Conservation (phyloP, 2,888 invertebrate genomes). For the Strigamia transsilvanica region DNA sequence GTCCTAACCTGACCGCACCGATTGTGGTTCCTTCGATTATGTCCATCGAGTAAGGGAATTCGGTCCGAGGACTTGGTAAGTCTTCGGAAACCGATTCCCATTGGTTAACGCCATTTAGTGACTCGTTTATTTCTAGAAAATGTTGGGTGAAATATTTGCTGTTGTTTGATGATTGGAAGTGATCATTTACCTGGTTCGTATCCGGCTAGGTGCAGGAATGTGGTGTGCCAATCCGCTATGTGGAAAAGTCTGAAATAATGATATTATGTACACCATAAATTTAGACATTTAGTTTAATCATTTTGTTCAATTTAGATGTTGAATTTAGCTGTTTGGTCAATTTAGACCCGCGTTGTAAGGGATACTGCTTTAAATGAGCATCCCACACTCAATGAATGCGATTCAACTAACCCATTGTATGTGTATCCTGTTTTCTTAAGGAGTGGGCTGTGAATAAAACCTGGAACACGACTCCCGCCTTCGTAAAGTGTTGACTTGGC, state of each 20-base stretch:
- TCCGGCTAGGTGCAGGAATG: not conserved
- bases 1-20: constrained; percentile 35
- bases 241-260: not conserved
- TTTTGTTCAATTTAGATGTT: no score
- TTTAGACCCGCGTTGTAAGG: no score
- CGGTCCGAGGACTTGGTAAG: not conserved
- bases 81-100: constrained; percentile 11
- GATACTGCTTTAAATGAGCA: no score
- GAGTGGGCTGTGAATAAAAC: constrained; percentile 63
- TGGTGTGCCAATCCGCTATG: constrained; percentile 21
- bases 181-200: not conserved
- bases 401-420: not conserved
- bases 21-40: not conserved
- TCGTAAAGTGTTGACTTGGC: constrained; percentile 65
- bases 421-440: constrained; percentile 51
- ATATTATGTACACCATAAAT: not conserved
- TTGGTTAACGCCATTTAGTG: constrained; percentile 9
- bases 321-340: no score
- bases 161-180: not conserved
- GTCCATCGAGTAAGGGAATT: constrained; percentile 4
- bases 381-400: no score
- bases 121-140: not conserved
- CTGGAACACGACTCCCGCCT: constrained; percentile 64
- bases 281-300: no score
- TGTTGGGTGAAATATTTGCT: not conserved